Evolutionary conservation across 2,797 vertebrate genomes (phyloP).

Genomic region (Huso huso): DNA sequence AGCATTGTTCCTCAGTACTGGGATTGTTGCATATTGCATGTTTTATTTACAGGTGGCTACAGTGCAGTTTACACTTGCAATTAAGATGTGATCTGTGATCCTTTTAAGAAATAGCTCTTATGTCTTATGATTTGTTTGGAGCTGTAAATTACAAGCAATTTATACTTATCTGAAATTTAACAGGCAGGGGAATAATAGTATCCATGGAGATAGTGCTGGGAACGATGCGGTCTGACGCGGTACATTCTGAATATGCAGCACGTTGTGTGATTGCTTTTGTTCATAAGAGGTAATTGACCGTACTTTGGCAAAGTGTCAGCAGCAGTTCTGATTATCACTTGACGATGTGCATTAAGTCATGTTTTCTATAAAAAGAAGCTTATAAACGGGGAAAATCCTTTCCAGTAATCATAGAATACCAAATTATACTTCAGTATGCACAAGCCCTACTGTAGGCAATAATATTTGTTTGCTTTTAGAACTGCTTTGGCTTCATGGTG

Average conservation of each 20-base stretch:
- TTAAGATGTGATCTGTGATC: neutral
- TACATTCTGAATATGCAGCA: neutral
- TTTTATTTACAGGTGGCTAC: too few species aligned
- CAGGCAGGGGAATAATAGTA: constrained; percentile 1
- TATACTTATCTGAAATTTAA: neutral
- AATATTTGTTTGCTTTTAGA: too few species aligned
- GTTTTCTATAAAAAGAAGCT: neutral
- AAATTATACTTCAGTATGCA: too few species aligned
- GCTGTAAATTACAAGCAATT: neutral
- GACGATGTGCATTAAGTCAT: neutral
- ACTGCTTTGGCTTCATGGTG: too few species aligned
- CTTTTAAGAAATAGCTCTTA: neutral
- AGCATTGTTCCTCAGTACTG: too few species aligned
- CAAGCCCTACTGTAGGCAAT: too few species aligned
- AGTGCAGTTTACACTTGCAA: too few species aligned
- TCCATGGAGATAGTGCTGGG: neutral
- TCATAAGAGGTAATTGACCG: neutral
- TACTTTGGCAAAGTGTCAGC: neutral
- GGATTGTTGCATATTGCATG: neutral
- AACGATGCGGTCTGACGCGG: neutral
- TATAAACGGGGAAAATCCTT: neutral
- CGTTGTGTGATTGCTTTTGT: neutral
- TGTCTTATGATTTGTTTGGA: neutral
- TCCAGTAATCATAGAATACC: neutral
- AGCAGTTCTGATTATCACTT: neutral